Conservation (phyloP, 1,140 invertebrate species). For the Holotrichia oblita region DNA sequence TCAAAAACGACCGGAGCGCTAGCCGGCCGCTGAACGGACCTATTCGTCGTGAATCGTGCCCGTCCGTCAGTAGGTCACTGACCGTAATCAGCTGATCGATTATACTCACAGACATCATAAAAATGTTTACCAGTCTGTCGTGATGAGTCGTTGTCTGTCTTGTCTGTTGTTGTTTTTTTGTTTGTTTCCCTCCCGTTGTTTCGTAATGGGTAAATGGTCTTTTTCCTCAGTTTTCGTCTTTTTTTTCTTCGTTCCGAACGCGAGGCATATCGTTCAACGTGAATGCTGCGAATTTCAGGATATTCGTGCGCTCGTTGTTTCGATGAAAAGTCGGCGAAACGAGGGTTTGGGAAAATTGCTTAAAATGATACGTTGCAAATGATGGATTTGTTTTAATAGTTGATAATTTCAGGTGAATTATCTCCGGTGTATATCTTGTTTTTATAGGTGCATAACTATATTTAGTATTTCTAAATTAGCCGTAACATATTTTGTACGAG, state of each 20-base stretch:
- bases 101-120: constrained; percentile 26
- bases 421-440: background rate
- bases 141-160: constrained; percentile 26
- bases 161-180: constrained; percentile 24
- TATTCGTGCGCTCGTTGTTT: constrained; percentile 20
- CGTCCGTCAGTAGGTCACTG: constrained; percentile 22
- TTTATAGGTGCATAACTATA: no score
- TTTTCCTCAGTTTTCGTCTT: no score
- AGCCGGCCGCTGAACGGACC: background rate
- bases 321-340: background rate
- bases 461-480: no score
- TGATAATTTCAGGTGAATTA: background rate
- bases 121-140: constrained; percentile 30
- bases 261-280: background rate
- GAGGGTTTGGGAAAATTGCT: background rate
- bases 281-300: background rate
- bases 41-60: background rate
- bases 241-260: background rate
- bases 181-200: no score
- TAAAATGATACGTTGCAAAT: constrained; percentile 22
- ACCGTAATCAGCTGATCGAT: constrained; percentile 32
- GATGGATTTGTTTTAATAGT: background rate
- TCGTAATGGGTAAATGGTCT: constrained; percentile 27
- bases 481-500: no score
- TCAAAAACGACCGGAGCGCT: no score